Evolutionary conservation across 2,888 invertebrate species (phyloP).

Genomic region (Lamproptera curius): DNA sequence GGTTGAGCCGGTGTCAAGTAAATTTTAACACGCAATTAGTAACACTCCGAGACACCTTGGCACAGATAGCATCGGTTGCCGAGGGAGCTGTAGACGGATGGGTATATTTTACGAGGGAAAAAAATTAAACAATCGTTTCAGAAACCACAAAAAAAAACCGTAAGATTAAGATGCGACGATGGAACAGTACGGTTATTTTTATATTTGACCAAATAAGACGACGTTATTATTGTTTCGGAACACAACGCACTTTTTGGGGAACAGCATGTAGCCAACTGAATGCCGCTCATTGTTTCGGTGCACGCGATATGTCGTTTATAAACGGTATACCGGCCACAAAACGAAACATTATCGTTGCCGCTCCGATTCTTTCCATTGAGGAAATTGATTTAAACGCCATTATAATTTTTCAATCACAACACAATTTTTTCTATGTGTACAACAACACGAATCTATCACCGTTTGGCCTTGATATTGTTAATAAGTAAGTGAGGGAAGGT

Average conservation of each 20-base stretch:
- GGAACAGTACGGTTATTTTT: too few relatives aligned
- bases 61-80: conserved; percentile 55
- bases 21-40: conserved; percentile 75
- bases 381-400: conserved; percentile 35
- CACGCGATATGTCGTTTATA: conserved; percentile 60
- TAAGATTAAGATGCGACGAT: too few relatives aligned
- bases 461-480: too few relatives aligned
- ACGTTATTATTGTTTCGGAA: conserved; percentile 44
- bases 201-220: too few relatives aligned
- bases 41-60: conserved; percentile 64
- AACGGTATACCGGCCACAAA: conserved; percentile 33
- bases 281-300: conserved; percentile 57
- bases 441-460: too few relatives aligned
- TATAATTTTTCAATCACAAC: conserved; percentile 25
- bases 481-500: too few relatives aligned
- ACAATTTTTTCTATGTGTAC: too few relatives aligned
- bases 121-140: too few relatives aligned
- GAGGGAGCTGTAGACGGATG: conserved; percentile 39
- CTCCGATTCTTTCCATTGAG: conserved; percentile 44
- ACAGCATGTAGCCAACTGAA: conserved; percentile 49
- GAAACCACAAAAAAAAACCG: too few relatives aligned
- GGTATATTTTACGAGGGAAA: too few relatives aligned
- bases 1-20: conserved; percentile 71
- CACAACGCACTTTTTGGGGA: conserved; percentile 51
- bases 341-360: conserved; percentile 42